Base-by-base conservation (phyloP, 2,888 invertebrate genomes). In the Germaria angustata region DNA sequence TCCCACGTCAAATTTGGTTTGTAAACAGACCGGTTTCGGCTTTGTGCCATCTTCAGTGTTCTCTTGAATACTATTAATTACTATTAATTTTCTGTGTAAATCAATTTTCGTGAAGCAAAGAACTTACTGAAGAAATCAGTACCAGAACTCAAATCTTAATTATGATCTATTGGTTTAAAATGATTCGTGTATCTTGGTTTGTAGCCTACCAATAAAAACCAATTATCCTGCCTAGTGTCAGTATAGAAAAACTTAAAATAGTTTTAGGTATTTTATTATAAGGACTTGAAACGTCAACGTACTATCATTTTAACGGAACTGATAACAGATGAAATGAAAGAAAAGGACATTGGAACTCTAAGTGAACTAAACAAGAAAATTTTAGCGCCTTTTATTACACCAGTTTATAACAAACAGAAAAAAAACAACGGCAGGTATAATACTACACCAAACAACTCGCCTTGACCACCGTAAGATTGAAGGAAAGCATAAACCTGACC, bases 361-460 rank as follows among this genome's bases (percentile, higher is more conserved):
- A 22, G 51, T 22, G 57, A 65, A 49, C 9, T 11, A 51, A 51
- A 51, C 69, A 69, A 63, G 76, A 68, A 66, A 76, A 44, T 81
- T 59, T 77, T 71, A 77, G 81, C 81, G 81, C 71, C 81, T 77
- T 65, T 77, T 77, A 81, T 81, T 81, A 22, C 71, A 77, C 77
- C 11, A n/a, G 66, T 61, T 59, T 68, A 76, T 76, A 76, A 71
- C 69, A 65, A 80, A 28, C 49, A 59, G 61, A n/a, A 41, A 17
- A 5, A 17, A 15, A 49, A 44, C n/a, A n/a, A n/a, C n/a, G n/a
- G n/a, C n/a, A n/a, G n/a, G n/a, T n/a, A n/a, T n/a, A n/a, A n/a
- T n/a, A n/a, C n/a, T n/a, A n/a, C n/a, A n/a, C n/a, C n/a, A n/a
- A n/a, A n/a, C n/a, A n/a, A n/a, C n/a, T 1, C 2, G 15, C 11